Percentiles rank a stretch among this genome's conserved stretches.
phyloP scores from a whole-genome alignment of 1,140 invertebrate species.

The Lucilia cuprina region DNA sequence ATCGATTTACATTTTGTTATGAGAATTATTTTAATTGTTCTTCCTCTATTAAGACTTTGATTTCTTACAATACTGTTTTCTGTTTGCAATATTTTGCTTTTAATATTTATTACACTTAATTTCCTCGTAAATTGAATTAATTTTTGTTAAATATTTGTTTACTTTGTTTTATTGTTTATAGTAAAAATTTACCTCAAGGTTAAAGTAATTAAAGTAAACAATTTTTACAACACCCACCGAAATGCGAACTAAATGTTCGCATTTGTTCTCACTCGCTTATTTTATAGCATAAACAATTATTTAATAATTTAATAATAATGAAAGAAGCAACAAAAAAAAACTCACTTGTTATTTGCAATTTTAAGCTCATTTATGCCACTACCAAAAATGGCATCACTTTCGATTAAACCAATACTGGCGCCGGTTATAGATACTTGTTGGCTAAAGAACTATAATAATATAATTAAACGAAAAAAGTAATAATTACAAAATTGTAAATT shows the following conservation, averaged over 20 bases:
- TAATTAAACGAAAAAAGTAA: background rate
- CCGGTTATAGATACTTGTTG: slow-evolving; percentile 50
- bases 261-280: too few species aligned
- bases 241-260: too few species aligned
- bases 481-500: slow-evolving; percentile 4
- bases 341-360: slow-evolving; percentile 52
- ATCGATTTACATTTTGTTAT: too few species aligned
- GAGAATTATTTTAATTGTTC: too few species aligned
- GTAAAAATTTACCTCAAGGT: background rate
- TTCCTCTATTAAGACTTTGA: too few species aligned
- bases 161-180: too few species aligned
- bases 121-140: too few species aligned
- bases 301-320: background rate
- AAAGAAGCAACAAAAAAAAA: background rate
- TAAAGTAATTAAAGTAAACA: background rate
- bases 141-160: too few species aligned
- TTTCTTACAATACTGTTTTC: too few species aligned
- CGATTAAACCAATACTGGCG: slow-evolving; percentile 53
- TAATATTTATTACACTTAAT: too few species aligned
- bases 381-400: slow-evolving; percentile 53
- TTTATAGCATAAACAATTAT: too few species aligned
- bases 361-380: slow-evolving; percentile 53
- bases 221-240: background rate
- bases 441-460: slow-evolving; percentile 45
- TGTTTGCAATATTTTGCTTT: too few species aligned